phyloP scores from a whole-genome alignment of 2,888 invertebrate genomes.

The Acronicta leporina region DNA sequence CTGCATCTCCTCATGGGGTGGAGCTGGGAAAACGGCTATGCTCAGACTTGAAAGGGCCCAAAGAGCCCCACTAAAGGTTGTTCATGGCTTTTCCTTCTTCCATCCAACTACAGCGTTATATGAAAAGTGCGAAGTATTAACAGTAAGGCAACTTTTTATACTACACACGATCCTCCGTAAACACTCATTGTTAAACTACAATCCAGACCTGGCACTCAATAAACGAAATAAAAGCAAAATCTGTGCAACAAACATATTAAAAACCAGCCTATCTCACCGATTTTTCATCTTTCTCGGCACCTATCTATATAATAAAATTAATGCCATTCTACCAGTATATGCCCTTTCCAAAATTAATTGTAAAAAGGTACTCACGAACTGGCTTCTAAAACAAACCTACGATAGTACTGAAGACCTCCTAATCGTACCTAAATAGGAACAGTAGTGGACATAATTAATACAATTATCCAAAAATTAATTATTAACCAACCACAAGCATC shows the following conservation, averaged over 20 bases:
- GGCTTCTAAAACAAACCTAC: not conserved
- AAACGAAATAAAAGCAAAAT: not conserved
- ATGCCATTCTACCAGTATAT: not conserved
- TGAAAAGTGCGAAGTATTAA: not conserved
- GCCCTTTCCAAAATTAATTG: not conserved
- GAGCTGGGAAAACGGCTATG: slow-evolving; percentile 2
- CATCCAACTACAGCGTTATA: not conserved
- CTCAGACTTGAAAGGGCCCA: slow-evolving; percentile 8
- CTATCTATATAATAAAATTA: not conserved
- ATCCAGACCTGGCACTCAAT: not conserved
- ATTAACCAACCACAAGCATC: not conserved
- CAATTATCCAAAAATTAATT: not conserved
- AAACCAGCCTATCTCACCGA: not conserved
- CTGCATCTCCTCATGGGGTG: not conserved
- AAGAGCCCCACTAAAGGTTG: not conserved
- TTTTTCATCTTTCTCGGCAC: not conserved
- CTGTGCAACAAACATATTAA: not conserved
- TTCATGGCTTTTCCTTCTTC: not conserved
- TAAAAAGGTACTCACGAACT: not conserved
- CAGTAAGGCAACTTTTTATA: not conserved
- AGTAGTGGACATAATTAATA: no score
- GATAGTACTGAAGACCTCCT: not conserved
- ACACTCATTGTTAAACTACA: not conserved
- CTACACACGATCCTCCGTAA: not conserved
- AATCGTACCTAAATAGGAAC: not conserved